Evolutionary conservation across 2,113 vertebrate species (phyloP), one percentile per base, ranked within the genome.

Genomic region (Rhinolophus ferrumequinum): DNA sequence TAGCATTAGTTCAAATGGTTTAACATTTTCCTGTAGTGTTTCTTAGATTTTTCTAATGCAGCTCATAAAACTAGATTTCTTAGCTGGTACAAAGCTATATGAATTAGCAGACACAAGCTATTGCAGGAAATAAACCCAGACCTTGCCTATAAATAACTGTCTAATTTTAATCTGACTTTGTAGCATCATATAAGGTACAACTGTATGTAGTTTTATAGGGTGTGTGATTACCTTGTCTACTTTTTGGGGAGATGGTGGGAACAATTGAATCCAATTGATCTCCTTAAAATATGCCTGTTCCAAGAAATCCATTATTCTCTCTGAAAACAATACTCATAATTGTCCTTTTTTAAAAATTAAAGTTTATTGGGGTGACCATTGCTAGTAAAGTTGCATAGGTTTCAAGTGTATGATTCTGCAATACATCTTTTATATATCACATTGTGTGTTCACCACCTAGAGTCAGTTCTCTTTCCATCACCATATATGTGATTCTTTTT

Each of bases 1-100:
- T 98, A 97, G 89, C 92, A 22, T 56, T 93, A 47, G 92, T 97
- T 98, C 98, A 98, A 97, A 97, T 98, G 94, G 94, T 92, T 98
- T 98, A 97, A 96, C 80, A 87, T 97, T 98, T 98, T 97, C 82
- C 89, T 97, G 97, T 98, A 97, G 90, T 93, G 30, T 95, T 67
- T 97, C 72, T 95, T 90, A 30, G 19, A 66, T 97, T 97, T 97
- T 98, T 98, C 75, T 97, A 90, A 93, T 85, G 54, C 67, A 96
- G 85, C 69, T 97, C 84, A 79, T 92, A 79, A 97, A 85, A 52
- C 52, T 54, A 26, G 3, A 58, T 90, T 97, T 93, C 84, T 97
- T 95, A 96, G 66, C 85, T 96, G 88, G 72, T 96, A 90, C 47
- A 94, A 62, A 96, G 77, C 97, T 97, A 93, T 86, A 97, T 97